Conservation (phyloP, 2,888 invertebrate species). For the Elysia crispata region DNA sequence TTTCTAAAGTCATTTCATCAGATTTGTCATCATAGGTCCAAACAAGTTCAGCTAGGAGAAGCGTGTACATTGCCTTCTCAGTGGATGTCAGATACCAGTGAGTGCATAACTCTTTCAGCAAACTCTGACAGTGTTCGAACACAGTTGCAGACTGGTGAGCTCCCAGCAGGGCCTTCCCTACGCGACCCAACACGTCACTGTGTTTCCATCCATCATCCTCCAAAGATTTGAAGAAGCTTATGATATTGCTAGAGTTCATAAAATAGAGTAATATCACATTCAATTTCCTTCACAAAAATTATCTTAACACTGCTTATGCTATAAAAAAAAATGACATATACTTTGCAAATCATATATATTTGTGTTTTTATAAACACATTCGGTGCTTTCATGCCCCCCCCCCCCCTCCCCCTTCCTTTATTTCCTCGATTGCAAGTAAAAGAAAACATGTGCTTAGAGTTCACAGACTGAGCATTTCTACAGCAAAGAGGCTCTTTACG, state of each 20-base stretch:
- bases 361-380: too few relatives aligned
- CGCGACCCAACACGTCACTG: not conserved
- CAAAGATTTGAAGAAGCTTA: constrained; percentile 29
- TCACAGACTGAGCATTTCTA: too few relatives aligned
- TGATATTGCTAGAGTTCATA: constrained; percentile 1
- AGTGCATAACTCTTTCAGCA: not conserved
- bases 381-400: too few relatives aligned
- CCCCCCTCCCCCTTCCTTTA: too few relatives aligned
- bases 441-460: too few relatives aligned
- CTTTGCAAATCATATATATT: too few relatives aligned
- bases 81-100: not conserved
- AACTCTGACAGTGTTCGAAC: not conserved
- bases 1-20: not conserved
- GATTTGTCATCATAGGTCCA: constrained; percentile 20
- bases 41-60: constrained; percentile 1
- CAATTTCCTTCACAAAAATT: too few relatives aligned
- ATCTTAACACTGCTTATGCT: too few relatives aligned
- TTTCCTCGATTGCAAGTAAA: too few relatives aligned
- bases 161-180: constrained; percentile 2
- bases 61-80: not conserved
- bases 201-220: constrained; percentile 2
- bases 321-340: too few relatives aligned
- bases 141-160: not conserved
- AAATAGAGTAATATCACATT: too few relatives aligned
- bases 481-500: too few relatives aligned